Percentiles rank a stretch among this genome's conserved stretches.
phyloP scores from a whole-genome alignment of 1,140 invertebrate species.

The Cotesia glomerata region DNA sequence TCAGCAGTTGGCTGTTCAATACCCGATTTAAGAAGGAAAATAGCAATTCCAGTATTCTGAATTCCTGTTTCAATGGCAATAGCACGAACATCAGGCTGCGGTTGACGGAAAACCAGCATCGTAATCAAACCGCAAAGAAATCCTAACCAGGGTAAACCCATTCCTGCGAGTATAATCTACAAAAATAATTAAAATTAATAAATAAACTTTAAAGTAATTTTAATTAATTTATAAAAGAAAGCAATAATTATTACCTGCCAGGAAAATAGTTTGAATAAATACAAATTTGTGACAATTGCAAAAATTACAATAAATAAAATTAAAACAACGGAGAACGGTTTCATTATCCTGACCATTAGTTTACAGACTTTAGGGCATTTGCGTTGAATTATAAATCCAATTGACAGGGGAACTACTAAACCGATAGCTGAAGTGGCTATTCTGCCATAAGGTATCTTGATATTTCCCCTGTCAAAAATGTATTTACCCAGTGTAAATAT shows the following conservation, averaged over 20 bases:
- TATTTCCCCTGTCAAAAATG: constrained; percentile 75
- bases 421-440: constrained; percentile 78
- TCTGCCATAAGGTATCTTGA: constrained; percentile 81
- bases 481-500: constrained; percentile 88
- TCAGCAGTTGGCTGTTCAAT: constrained; percentile 77
- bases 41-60: constrained; percentile 93
- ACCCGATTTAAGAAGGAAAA: constrained; percentile 79
- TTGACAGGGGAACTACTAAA: constrained; percentile 81
- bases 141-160: constrained; percentile 86
- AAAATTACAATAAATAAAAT: constrained; percentile 92
- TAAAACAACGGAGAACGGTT: constrained; percentile 83
- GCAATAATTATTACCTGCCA: constrained; percentile 73
- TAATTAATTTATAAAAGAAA: constrained; percentile 12
- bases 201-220: constrained; percentile 2
- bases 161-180: constrained; percentile 82
- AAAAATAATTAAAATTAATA: constrained; percentile 34
- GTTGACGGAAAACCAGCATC: constrained; percentile 69
- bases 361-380: constrained; percentile 72
- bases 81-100: constrained; percentile 74
- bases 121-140: constrained; percentile 77
- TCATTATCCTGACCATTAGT: constrained; percentile 80
- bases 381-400: constrained; percentile 80
- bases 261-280: constrained; percentile 88
- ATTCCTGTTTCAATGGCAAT: constrained; percentile 94
- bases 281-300: constrained; percentile 88